phyloP scores from a whole-genome alignment of 2,888 invertebrate genomes.

The Ethmia dodecea region DNA sequence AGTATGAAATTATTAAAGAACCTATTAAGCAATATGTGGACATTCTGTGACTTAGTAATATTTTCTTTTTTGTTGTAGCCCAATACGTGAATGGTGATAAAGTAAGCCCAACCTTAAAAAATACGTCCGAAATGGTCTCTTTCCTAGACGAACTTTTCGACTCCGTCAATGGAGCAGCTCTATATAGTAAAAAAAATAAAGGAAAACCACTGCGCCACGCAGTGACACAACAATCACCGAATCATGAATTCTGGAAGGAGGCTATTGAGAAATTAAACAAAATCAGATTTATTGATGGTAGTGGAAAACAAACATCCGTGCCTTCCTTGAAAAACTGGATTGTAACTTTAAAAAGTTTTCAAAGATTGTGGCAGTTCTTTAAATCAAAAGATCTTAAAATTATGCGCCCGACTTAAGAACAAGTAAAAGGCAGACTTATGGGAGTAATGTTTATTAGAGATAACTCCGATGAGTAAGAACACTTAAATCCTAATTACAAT shows the following conservation, averaged over 20 bases:
- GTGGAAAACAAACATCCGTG: slow-evolving; percentile 10
- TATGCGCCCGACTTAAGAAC: slow-evolving; percentile 14
- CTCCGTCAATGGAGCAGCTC: slow-evolving; percentile 9
- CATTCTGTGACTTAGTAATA: neutral
- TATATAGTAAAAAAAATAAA: slow-evolving; percentile 4
- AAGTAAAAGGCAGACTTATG: too few relatives aligned
- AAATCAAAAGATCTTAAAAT: slow-evolving; percentile 9
- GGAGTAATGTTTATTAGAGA: too few relatives aligned
- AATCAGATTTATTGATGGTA: slow-evolving; percentile 12
- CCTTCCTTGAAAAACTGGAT: slow-evolving; percentile 17
- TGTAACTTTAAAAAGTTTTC: slow-evolving; percentile 13
- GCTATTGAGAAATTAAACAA: slow-evolving; percentile 6
- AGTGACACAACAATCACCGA: slow-evolving; percentile 5
- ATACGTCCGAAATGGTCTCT: slow-evolving; percentile 9
- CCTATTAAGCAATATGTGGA: too few relatives aligned
- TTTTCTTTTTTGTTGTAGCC: slow-evolving; percentile 5
- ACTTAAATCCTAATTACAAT: too few relatives aligned
- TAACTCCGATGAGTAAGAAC: too few relatives aligned
- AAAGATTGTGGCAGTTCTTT: slow-evolving; percentile 12
- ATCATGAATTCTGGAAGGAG: slow-evolving; percentile 14
- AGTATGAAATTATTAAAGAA: too few relatives aligned
- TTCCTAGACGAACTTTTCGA: slow-evolving; percentile 17
- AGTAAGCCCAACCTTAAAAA: slow-evolving; percentile 9
- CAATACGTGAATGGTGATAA: slow-evolving; percentile 2
- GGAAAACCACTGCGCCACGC: slow-evolving; percentile 11